phyloP scores from a whole-genome alignment of 1,140 invertebrate genomes.

The Steinernema khuongi region DNA sequence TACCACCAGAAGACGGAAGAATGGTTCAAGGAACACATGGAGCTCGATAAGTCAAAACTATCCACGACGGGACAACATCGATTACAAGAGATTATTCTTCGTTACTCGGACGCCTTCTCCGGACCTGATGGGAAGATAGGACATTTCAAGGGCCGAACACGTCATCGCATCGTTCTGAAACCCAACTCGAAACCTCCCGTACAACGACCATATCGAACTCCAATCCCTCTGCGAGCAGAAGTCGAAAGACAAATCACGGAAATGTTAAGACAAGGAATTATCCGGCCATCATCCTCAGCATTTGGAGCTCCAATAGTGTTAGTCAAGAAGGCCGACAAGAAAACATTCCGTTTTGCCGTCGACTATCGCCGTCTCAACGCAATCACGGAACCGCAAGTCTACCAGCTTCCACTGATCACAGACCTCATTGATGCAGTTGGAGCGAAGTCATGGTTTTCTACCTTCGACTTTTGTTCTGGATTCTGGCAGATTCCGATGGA shows the following conservation, averaged over 20 bases:
- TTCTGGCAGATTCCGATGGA: background rate
- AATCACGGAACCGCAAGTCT: background rate
- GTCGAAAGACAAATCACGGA: background rate
- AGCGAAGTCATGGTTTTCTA: background rate
- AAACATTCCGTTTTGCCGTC: background rate
- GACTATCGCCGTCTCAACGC: background rate
- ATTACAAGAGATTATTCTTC: background rate
- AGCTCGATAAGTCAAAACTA: background rate
- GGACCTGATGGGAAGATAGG: background rate
- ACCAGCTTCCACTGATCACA: background rate
- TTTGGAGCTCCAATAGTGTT: background rate
- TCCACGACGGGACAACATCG: background rate
- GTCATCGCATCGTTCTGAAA: background rate
- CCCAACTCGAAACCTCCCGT: background rate
- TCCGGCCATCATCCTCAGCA: background rate
- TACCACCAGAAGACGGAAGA: background rate
- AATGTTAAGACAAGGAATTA: background rate
- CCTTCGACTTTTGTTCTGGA: background rate
- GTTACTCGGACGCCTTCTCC: background rate
- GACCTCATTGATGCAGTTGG: slow-evolving; percentile 7
- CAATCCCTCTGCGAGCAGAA: background rate
- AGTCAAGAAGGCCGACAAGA: background rate
- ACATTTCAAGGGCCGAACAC: background rate
- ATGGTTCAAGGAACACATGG: background rate
- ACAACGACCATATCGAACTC: background rate